Conservation (phyloP, 2,797 vertebrate species). For the Percopsis omiscomaycus region DNA sequence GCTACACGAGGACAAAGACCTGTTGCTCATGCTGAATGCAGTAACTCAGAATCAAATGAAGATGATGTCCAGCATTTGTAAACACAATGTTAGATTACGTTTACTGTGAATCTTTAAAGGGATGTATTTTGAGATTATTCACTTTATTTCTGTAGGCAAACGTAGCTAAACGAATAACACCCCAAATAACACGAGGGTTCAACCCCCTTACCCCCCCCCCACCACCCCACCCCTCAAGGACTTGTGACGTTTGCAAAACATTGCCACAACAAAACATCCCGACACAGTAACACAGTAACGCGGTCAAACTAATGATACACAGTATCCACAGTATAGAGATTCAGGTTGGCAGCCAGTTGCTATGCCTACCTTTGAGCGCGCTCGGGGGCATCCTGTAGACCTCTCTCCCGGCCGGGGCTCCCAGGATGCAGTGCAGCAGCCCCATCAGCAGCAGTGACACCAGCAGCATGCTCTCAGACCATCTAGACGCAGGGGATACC, state of each 20-base stretch:
- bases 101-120: too few relatives aligned
- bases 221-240: too few relatives aligned
- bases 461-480: conserved; percentile 70
- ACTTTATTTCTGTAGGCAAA: too few relatives aligned
- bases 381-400: conserved; percentile 85
- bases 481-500: conserved; percentile 35
- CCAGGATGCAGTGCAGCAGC: conserved; percentile 61
- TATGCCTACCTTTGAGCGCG: conserved; percentile 80
- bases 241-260: too few relatives aligned
- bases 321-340: neutral
- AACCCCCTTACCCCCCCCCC: too few relatives aligned
- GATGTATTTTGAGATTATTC: too few relatives aligned
- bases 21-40: neutral
- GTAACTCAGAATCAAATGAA: neutral
- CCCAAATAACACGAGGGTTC: too few relatives aligned
- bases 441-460: conserved; percentile 61
- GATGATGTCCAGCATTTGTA: too few relatives aligned
- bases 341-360: neutral
- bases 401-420: conserved; percentile 78
- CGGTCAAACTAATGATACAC: neutral
- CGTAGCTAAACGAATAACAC: too few relatives aligned
- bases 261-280: neutral
- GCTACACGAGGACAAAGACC: neutral
- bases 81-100: too few relatives aligned
- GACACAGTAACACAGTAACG: neutral